These are phyloP conservation scores for Eledone cirrhosa DNA, from an alignment of 2,888 invertebrate genomes.

Conservation along the genomic window DNA sequence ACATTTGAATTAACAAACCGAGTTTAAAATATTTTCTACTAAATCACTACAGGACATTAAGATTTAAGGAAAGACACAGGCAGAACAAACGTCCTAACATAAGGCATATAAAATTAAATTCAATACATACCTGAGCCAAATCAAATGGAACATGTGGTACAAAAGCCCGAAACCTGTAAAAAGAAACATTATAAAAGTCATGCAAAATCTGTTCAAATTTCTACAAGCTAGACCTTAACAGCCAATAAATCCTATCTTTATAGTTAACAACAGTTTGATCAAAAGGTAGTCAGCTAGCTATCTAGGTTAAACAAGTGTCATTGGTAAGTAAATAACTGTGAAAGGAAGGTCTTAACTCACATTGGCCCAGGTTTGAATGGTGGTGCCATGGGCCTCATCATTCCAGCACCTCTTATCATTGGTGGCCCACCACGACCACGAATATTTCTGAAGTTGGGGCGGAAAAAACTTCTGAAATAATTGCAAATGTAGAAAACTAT, in stretches of 20 bases:
- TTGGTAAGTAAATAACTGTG: constrained; percentile 9
- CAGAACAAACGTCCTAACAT: too few species aligned
- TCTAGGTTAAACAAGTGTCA: constrained; percentile 5
- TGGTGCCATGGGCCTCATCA: constrained; percentile 41
- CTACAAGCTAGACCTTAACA: too few species aligned
- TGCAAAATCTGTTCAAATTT: too few species aligned
- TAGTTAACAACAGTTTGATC: not conserved
- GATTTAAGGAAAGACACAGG: too few species aligned
- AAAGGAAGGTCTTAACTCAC: constrained; percentile 32
- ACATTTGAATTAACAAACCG: too few species aligned
- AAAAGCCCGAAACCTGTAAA: constrained; percentile 61
- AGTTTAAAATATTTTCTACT: too few species aligned
- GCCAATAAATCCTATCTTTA: not conserved
- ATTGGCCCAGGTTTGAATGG: constrained; percentile 48
- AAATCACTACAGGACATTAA: too few species aligned
- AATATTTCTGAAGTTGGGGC: constrained; percentile 36
- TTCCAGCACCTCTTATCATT: constrained; percentile 49
- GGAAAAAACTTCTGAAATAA: constrained; percentile 27
- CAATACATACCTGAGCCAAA: constrained; percentile 48
- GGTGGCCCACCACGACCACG: constrained; percentile 50
- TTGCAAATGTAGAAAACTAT: constrained; percentile 19
- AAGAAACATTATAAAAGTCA: constrained; percentile 1
- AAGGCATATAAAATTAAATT: too few species aligned
- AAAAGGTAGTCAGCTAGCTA: constrained; percentile 35
- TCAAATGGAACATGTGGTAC: constrained; percentile 67